phyloP scores from a whole-genome alignment of 1,140 invertebrate species.

The Cepaea nemoralis region DNA sequence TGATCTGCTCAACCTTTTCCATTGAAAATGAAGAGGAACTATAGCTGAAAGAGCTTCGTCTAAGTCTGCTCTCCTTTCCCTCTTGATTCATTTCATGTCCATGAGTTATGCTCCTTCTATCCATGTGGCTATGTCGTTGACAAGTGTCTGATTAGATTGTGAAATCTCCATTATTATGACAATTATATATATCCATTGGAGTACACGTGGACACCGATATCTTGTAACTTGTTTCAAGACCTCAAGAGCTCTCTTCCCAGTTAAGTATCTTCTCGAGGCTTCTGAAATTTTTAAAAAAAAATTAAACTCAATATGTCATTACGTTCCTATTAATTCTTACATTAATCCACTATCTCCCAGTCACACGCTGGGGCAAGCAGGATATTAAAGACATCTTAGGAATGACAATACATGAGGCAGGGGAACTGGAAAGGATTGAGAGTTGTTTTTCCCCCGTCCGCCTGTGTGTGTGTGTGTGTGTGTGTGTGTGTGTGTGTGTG shows the following conservation, averaged over 20 bases:
- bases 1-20: background rate
- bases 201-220: slow-evolving; percentile 50
- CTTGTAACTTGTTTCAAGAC: slow-evolving; percentile 56
- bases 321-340: too few species aligned
- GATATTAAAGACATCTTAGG: too few species aligned
- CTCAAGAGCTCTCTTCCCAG: slow-evolving; percentile 55
- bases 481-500: too few species aligned
- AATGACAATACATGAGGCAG: too few species aligned
- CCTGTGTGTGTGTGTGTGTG: too few species aligned
- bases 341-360: too few species aligned
- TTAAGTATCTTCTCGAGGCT: slow-evolving; percentile 62
- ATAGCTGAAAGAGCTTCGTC: slow-evolving; percentile 47
- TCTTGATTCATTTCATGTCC: background rate
- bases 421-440: too few species aligned
- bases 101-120: background rate
- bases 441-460: too few species aligned
- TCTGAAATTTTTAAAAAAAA: slow-evolving; percentile 43
- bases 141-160: background rate
- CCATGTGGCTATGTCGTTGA: slow-evolving; percentile 48
- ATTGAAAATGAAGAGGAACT: slow-evolving; percentile 22
- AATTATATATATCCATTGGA: background rate
- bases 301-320: background rate
- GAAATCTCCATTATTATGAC: background rate
- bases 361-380: too few species aligned
- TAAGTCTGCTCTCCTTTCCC: slow-evolving; percentile 53